Evolutionary conservation across 2,888 invertebrate genomes (phyloP).

Genomic region (Folsomia manolachei): DNA sequence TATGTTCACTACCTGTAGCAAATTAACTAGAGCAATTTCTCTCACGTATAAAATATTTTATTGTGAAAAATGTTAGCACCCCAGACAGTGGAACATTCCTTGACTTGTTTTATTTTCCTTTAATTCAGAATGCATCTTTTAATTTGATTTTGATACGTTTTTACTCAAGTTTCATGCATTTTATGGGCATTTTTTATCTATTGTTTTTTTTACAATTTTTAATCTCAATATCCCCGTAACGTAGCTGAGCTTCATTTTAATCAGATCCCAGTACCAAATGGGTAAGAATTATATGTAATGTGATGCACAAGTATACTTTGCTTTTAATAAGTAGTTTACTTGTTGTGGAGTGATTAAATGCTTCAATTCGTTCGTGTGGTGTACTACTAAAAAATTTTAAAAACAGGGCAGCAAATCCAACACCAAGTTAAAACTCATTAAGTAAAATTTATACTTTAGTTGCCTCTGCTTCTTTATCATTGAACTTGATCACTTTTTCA

Average conservation of each 20-base stretch:
- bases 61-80: neutral
- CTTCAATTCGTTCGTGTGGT: neutral
- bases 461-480: neutral
- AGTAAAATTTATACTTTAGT: too few relatives aligned
- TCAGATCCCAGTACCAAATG: too few relatives aligned
- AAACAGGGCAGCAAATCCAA: neutral
- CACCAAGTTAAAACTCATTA: neutral
- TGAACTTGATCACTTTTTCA: constrained; percentile 4
- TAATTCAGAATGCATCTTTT: neutral
- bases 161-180: neutral
- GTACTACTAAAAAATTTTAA: neutral
- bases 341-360: neutral
- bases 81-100: too few relatives aligned
- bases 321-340: neutral
- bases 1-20: neutral
- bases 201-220: neutral
- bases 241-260: neutral
- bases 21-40: constrained; percentile 10
- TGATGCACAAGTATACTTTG: neutral
- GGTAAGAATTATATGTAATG: neutral
- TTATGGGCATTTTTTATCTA: neutral
- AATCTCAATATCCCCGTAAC: neutral
- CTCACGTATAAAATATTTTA: neutral
- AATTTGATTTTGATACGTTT: neutral
- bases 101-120: too few relatives aligned